Percentiles rank a stretch among this genome's conserved stretches.
phyloP scores from a whole-genome alignment of 1,140 invertebrate genomes.

The Saxidomus purpurata region DNA sequence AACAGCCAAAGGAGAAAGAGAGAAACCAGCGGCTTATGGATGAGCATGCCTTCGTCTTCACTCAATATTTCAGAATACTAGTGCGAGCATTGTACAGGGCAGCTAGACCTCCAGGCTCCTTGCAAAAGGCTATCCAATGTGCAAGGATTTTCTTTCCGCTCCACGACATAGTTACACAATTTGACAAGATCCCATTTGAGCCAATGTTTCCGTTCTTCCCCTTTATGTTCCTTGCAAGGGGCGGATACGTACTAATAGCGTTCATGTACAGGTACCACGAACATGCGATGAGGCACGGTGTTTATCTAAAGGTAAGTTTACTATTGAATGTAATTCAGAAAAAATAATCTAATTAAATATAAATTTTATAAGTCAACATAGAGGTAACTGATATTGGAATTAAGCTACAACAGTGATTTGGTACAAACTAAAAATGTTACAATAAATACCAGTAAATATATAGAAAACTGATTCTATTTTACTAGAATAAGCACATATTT shows the following conservation, averaged over 20 bases:
- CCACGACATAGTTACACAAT: not conserved
- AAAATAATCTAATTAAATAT: too few species aligned
- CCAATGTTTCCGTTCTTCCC: not conserved
- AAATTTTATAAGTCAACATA: too few species aligned
- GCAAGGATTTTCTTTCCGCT: not conserved
- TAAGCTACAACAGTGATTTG: too few species aligned
- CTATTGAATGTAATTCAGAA: too few species aligned
- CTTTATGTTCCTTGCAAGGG: not conserved
- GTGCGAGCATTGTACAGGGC: not conserved
- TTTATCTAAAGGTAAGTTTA: constrained; percentile 36
- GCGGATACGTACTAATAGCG: constrained; percentile 1
- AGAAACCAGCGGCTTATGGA: not conserved
- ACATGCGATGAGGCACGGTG: constrained; percentile 51
- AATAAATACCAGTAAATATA: too few species aligned
- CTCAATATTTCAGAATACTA: not conserved
- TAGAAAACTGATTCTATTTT: too few species aligned
- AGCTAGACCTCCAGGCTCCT: not conserved
- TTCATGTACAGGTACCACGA: constrained; percentile 59
- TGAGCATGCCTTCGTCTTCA: too few species aligned
- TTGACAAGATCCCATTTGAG: constrained; percentile 5
- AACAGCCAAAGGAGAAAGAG: not conserved
- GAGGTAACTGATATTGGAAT: too few species aligned
- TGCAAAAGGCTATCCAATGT: not conserved
- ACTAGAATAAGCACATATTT: too few species aligned
- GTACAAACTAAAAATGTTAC: too few species aligned